Conservation (phyloP, 2,113 vertebrate genomes). For the Alethe diademata region DNA sequence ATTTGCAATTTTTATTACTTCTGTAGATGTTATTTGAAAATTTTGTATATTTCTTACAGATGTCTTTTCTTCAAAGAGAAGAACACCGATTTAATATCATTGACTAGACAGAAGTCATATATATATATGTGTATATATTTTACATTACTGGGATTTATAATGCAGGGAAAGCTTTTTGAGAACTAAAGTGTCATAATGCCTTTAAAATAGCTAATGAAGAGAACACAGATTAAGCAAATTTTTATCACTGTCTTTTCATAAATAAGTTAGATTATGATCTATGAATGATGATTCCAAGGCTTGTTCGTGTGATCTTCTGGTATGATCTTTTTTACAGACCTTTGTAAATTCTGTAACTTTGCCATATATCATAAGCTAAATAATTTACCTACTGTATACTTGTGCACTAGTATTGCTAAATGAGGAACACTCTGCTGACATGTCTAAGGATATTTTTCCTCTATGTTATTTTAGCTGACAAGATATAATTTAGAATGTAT, state of each 20-base stretch:
- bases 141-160: background rate
- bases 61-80: too few relatives aligned
- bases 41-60: too few relatives aligned
- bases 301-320: background rate
- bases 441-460: background rate
- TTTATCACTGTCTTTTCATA: background rate
- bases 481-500: background rate
- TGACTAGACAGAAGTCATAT: background rate
- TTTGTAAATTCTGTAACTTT: background rate
- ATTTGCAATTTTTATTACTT: background rate
- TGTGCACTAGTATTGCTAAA: background rate
- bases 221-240: background rate
- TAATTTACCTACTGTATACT: background rate
- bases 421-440: background rate
- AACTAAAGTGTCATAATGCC: background rate
- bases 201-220: background rate
- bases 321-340: background rate
- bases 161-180: background rate
- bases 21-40: background rate
- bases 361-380: background rate
- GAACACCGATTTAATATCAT: background rate
- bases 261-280: background rate
- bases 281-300: background rate
- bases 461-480: background rate
- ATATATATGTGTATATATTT: background rate